Evolutionary conservation across 2,113 vertebrate species (phyloP).

Genomic region (Patagioenas fasciata): DNA sequence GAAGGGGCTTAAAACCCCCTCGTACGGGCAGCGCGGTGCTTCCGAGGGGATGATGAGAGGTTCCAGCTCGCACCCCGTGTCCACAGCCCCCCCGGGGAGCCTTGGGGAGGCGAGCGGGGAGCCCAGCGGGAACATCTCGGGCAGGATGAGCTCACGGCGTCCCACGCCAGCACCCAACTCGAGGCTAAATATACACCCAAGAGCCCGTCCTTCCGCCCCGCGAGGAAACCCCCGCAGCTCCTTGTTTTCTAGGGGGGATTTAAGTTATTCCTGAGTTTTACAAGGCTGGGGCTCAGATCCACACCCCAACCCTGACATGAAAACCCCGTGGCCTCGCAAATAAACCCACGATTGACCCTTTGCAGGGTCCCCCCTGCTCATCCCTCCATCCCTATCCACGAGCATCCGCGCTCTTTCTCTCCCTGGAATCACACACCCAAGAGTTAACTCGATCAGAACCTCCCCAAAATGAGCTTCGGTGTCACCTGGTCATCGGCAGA

Average conservation of each 20-base stretch:
- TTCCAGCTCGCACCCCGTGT: neutral
- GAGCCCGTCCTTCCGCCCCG: neutral
- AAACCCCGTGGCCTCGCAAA: neutral
- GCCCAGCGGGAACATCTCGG: neutral
- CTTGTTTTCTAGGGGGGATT: neutral
- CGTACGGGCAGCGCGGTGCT: neutral
- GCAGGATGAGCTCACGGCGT: neutral
- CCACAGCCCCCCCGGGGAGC: neutral
- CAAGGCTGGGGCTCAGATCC: rapidly evolving
- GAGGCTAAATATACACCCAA: neutral
- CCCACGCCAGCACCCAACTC: neutral
- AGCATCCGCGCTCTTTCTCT: neutral
- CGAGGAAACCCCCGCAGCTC: neutral
- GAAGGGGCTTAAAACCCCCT: neutral
- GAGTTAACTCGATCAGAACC: neutral
- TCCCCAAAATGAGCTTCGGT: rapidly evolving
- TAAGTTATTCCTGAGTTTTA: neutral
- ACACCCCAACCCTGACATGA: rapidly evolving
- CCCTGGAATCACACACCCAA: rapidly evolving
- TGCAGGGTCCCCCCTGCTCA: rapidly evolving
- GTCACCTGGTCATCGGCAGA: rapidly evolving
- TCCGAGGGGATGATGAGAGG: neutral
- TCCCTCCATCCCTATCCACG: neutral
- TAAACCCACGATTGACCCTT: neutral
- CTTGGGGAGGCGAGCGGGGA: neutral